Percentiles rank a stretch among this genome's conserved stretches.
Conservation (phyloP, 1,140 invertebrate species). For the Dolichoris vasculosae region DNA sequence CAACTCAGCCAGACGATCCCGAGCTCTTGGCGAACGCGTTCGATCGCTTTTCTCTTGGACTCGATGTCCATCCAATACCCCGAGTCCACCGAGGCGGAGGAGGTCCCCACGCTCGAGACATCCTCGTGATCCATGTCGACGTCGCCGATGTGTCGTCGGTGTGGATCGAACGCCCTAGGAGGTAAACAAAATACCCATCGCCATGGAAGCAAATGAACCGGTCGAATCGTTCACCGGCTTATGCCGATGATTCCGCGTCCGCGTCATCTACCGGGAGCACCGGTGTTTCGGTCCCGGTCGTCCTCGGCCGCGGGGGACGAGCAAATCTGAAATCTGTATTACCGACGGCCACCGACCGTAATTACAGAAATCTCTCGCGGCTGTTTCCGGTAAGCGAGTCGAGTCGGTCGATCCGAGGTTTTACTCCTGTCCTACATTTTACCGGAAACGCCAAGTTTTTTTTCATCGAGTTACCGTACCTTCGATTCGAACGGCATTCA, state of each 20-base stretch:
- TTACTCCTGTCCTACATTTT: no score
- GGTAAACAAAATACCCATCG: conserved; percentile 38
- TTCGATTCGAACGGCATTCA: no score
- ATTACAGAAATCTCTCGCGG: no score
- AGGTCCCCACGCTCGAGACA: background rate
- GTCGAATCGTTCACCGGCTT: background rate
- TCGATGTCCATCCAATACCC: background rate
- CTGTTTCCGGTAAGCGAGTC: no score
- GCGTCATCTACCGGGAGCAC: no score
- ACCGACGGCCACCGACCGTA: no score
- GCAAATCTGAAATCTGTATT: no score
- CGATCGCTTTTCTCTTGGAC: conserved; percentile 56
- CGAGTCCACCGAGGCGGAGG: background rate
- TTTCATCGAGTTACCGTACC: no score
- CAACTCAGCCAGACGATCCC: conserved; percentile 75
- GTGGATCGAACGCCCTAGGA: background rate
- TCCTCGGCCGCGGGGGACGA: background rate
- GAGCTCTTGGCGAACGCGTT: conserved; percentile 70
- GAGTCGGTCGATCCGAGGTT: no score
- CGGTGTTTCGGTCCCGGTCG: no score
- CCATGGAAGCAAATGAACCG: conserved; percentile 30
- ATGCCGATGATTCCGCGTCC: background rate
- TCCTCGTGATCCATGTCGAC: background rate
- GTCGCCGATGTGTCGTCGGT: no score
- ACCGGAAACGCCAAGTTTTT: no score